Conservation (phyloP, 2,888 invertebrate genomes). For the Lithosia quadra region DNA sequence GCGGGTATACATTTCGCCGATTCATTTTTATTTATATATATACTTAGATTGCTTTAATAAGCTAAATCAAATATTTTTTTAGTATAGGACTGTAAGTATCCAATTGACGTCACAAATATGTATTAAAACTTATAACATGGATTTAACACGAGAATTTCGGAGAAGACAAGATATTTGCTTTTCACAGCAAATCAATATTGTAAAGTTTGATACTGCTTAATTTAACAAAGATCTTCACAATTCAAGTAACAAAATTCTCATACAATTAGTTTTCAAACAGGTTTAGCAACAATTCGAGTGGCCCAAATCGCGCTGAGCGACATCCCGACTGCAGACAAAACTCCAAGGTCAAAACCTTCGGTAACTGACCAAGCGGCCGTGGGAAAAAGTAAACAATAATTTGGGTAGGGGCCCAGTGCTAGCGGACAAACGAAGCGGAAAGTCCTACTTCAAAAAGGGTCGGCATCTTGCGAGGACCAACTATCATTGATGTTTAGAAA, state of each 20-base stretch:
- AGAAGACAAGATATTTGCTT: neutral
- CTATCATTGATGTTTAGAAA: neutral
- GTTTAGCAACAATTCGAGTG: conserved; percentile 50
- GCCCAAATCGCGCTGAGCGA: conserved; percentile 47
- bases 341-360: conserved; percentile 55
- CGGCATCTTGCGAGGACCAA: neutral
- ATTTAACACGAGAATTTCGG: no score
- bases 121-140: no score
- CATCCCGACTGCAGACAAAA: conserved; percentile 51
- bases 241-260: conserved; percentile 3
- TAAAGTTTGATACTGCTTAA: neutral
- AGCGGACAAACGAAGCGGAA: conserved; percentile 20
- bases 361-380: conserved; percentile 50
- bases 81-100: no score
- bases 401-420: conserved; percentile 29
- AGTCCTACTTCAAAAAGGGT: neutral
- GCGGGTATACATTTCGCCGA: no score
- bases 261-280: conserved; percentile 37
- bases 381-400: conserved; percentile 53
- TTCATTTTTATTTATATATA: no score
- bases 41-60: no score
- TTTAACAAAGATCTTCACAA: neutral
- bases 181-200: neutral
- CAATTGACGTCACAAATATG: no score
- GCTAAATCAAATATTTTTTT: no score